Evolutionary conservation across 2,888 invertebrate genomes (phyloP).

Genomic region (Xestia xanthographa): DNA sequence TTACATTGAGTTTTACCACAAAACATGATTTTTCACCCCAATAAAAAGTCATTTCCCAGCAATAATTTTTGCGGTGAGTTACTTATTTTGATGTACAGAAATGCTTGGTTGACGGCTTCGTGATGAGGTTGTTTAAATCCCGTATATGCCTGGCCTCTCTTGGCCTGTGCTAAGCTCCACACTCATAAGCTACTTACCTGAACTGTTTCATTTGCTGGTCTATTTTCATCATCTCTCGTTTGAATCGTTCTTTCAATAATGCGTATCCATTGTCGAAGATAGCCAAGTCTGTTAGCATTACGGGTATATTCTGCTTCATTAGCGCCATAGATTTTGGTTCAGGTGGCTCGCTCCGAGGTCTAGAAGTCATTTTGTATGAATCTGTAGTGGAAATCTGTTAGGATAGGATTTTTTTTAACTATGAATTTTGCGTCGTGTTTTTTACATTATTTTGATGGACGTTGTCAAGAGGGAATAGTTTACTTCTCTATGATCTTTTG

Average conservation of each 20-base stretch:
- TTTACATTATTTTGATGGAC: conserved; percentile 13
- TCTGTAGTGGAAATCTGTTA: neutral
- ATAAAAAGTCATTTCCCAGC: no score
- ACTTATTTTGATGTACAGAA: no score
- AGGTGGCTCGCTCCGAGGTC: neutral
- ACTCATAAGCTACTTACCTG: conserved; percentile 66
- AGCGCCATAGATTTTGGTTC: neutral
- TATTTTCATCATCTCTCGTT: conserved; percentile 76
- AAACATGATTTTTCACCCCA: no score
- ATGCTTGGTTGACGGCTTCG: no score
- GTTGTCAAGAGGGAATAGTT: neutral
- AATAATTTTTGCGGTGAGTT: no score
- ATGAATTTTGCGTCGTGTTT: neutral
- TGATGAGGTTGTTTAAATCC: no score
- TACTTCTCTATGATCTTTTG: neutral
- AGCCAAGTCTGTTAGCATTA: conserved; percentile 71
- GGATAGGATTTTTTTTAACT: neutral
- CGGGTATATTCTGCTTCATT: conserved; percentile 66
- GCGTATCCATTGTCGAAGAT: conserved; percentile 74
- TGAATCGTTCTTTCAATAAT: conserved; percentile 74
- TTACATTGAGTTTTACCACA: no score
- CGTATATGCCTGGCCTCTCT: no score
- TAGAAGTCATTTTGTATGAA: conserved; percentile 28
- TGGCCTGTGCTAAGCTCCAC: no score
- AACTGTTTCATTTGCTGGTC: conserved; percentile 79